Percentiles rank a stretch among this genome's conserved stretches.
Conservation (phyloP, 2,888 invertebrate genomes). For the Rhogogaster chlorosoma region DNA sequence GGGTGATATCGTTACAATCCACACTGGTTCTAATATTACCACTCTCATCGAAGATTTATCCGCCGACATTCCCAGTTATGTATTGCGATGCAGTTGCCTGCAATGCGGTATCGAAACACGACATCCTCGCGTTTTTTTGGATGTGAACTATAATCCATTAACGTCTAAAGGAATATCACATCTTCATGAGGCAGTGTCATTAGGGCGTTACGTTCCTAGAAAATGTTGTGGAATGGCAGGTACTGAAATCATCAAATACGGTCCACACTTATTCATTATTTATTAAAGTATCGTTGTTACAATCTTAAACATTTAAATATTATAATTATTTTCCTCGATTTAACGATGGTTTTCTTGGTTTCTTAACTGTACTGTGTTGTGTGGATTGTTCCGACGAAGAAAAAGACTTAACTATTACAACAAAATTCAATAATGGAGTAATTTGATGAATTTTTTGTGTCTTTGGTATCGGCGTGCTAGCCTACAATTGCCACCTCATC, state of each 20-base stretch:
- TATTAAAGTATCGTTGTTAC: too few relatives aligned
- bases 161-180: slow-evolving; percentile 26
- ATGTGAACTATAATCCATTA: slow-evolving; percentile 24
- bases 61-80: slow-evolving; percentile 11
- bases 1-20: not conserved
- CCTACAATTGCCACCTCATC: too few relatives aligned
- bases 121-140: slow-evolving; percentile 20
- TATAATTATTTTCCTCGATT: too few relatives aligned
- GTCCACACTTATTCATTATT: slow-evolving; percentile 19
- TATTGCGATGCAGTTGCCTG: slow-evolving; percentile 2
- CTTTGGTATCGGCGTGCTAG: too few relatives aligned
- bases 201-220: not conserved
- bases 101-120: not conserved
- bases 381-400: too few relatives aligned
- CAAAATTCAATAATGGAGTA: too few relatives aligned
- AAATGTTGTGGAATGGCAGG: slow-evolving; percentile 28
- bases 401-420: too few relatives aligned
- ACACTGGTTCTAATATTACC: slow-evolving; percentile 6
- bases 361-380: too few relatives aligned
- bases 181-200: slow-evolving; percentile 12
- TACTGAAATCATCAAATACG: slow-evolving; percentile 16
- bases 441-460: too few relatives aligned
- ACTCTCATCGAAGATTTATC: slow-evolving; percentile 24
- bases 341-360: too few relatives aligned
- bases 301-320: slow-evolving; percentile 26